Conservation (phyloP, 2,113 vertebrate species). For the Mirza zaza region DNA sequence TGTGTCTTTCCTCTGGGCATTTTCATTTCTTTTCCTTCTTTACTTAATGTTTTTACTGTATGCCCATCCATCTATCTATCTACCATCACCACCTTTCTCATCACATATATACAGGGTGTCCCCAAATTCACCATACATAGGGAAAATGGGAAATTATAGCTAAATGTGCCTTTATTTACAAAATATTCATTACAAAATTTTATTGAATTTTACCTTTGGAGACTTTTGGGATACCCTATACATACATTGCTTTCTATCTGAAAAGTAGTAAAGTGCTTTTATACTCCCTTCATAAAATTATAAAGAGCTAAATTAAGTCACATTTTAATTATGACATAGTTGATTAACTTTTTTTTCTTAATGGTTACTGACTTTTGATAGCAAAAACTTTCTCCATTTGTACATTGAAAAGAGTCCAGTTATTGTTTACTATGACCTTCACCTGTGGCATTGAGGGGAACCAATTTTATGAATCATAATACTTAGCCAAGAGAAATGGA, state of each 20-base stretch:
- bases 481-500: slow-evolving; percentile 9
- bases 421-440: slow-evolving; percentile 11
- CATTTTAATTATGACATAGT: slow-evolving; percentile 3
- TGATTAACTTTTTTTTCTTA: slow-evolving; percentile 4
- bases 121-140: too few relatives aligned
- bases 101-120: background rate
- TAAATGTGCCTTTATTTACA: too few relatives aligned
- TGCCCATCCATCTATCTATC: background rate
- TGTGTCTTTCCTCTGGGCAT: background rate
- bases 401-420: background rate
- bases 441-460: background rate
- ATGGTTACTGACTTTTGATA: background rate
- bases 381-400: background rate
- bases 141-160: too few relatives aligned
- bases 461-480: background rate
- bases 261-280: background rate
- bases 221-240: too few relatives aligned
- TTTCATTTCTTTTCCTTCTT: slow-evolving; percentile 6
- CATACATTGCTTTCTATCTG: background rate
- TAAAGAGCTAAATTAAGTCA: slow-evolving; percentile 4
- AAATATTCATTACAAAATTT: too few relatives aligned
- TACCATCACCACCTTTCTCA: background rate
- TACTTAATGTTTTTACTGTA: background rate
- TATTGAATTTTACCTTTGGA: too few relatives aligned
- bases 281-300: background rate